Evolutionary conservation across 1,140 invertebrate species (phyloP).

Genomic region (Hyles euphorbiae): DNA sequence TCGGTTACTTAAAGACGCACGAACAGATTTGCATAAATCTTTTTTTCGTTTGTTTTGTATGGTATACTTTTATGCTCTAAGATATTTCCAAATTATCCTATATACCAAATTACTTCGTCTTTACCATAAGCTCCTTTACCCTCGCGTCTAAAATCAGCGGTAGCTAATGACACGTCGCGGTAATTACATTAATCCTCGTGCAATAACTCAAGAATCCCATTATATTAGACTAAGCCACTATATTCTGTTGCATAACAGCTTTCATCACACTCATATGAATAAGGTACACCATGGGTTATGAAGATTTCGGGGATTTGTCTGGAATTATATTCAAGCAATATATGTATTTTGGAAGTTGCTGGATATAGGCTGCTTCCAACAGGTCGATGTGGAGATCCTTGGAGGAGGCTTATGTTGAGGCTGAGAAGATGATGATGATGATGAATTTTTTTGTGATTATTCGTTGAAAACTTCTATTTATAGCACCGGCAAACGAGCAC

Average conservation of each 20-base stretch:
- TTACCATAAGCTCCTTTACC: no score
- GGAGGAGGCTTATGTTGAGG: not conserved
- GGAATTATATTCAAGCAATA: no score
- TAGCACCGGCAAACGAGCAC: not conserved
- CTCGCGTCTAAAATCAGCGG: no score
- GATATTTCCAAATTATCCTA: no score
- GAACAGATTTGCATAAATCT: no score
- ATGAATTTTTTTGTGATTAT: not conserved
- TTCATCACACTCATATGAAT: constrained; percentile 1
- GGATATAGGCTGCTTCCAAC: no score
- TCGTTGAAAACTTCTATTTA: not conserved
- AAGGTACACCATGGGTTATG: not conserved
- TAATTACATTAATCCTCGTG: no score
- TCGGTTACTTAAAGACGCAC: no score
- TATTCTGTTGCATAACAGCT: constrained; percentile 7
- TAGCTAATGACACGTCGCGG: not conserved
- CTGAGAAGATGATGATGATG: not conserved
- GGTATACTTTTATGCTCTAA: no score
- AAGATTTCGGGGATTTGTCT: not conserved
- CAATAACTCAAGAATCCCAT: not conserved
- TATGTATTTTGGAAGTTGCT: not conserved
- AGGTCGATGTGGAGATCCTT: no score
- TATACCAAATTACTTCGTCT: no score
- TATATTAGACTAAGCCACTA: constrained; percentile 3
- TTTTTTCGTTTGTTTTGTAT: no score